A percentile compares a stretch with the other conserved stretches of the same genome.
Evolutionary conservation across 2,888 invertebrate species (phyloP).

Genomic region (Clanis bilineata): DNA sequence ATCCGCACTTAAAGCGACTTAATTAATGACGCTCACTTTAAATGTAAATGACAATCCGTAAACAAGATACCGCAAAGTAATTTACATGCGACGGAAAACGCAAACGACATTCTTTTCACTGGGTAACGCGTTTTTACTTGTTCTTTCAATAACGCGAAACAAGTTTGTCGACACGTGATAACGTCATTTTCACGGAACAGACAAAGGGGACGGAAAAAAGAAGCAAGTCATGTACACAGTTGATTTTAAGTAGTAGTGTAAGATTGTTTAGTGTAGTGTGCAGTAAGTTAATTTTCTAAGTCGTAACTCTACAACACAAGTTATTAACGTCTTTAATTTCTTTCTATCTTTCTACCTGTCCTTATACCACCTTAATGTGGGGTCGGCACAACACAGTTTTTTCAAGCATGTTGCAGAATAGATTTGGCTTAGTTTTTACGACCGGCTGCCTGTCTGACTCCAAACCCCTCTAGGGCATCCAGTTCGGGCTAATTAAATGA

Average conservation of each 20-base stretch:
- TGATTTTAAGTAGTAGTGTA: not conserved
- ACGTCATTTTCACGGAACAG: slow-evolving; percentile 44
- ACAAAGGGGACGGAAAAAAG: slow-evolving; percentile 45
- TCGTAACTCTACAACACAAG: too few species aligned
- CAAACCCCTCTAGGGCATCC: too few species aligned
- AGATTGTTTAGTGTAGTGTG: too few species aligned
- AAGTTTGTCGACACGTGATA: slow-evolving; percentile 40
- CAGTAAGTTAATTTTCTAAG: too few species aligned
- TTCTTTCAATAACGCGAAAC: slow-evolving; percentile 41
- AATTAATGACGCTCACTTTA: not conserved
- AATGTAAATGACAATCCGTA: not conserved
- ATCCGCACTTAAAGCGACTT: not conserved
- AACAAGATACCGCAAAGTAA: slow-evolving; percentile 1
- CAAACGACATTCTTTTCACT: slow-evolving; percentile 27
- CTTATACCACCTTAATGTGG: too few species aligned
- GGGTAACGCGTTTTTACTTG: slow-evolving; percentile 36
- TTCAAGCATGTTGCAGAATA: too few species aligned
- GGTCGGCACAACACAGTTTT: too few species aligned
- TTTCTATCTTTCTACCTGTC: too few species aligned
- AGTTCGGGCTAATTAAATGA: too few species aligned
- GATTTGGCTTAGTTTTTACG: too few species aligned
- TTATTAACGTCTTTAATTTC: too few species aligned
- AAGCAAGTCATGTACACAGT: slow-evolving; percentile 42
- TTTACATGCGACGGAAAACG: slow-evolving; percentile 14
- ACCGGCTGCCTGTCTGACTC: too few species aligned